Evolutionary conservation across 2,888 invertebrate species (phyloP).

Genomic region (Acanthacorydalis orientalis): DNA sequence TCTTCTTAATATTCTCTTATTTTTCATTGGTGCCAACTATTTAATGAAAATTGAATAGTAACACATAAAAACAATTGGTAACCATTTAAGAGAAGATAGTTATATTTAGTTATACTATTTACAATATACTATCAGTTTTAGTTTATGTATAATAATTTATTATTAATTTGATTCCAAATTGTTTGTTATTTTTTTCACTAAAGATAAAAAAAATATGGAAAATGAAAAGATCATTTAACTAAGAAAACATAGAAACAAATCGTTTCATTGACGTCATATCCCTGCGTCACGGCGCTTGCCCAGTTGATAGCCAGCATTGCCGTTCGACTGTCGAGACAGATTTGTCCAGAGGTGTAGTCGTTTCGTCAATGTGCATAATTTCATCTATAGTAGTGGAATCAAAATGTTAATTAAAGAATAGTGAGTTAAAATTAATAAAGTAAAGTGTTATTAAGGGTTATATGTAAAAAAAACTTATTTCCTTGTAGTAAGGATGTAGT

Average conservation of each 20-base stretch:
- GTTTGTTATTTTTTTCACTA: not conserved
- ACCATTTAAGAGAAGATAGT: not conserved
- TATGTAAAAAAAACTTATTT: too few relatives aligned
- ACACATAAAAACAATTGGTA: not conserved
- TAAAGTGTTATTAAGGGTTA: too few relatives aligned
- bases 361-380: constrained; percentile 17
- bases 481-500: too few relatives aligned
- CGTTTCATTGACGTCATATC: constrained; percentile 36
- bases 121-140: not conserved
- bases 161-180: not conserved
- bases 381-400: constrained; percentile 20
- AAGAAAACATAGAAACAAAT: not conserved
- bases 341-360: constrained; percentile 5
- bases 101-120: too few relatives aligned
- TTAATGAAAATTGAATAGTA: not conserved
- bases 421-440: constrained; percentile 26
- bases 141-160: not conserved
- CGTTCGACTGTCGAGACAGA: constrained; percentile 7
- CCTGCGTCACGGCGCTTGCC: constrained; percentile 48
- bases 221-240: too few relatives aligned
- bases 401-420: constrained; percentile 57
- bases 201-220: too few relatives aligned
- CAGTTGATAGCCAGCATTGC: constrained; percentile 26
- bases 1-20: constrained; percentile 3
- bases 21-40: not conserved